Base-by-base conservation (phyloP, 2,797 vertebrate genomes). In the Diplodus puntazzo region DNA sequence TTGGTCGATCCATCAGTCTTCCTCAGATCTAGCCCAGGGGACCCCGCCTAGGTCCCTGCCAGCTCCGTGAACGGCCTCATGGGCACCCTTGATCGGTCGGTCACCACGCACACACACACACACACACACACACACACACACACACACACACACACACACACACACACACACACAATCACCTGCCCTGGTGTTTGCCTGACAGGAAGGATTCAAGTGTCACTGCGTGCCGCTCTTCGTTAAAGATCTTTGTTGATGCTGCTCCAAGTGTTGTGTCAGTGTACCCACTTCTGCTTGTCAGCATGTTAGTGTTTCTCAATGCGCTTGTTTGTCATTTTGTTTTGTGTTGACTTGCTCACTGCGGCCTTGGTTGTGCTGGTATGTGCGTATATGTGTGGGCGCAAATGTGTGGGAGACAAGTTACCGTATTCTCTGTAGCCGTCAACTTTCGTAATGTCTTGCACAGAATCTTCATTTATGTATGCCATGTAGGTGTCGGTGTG, bases 1-100 rank as follows among this genome's bases (percentile, higher is more conserved):
- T 92, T 59, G 90, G 87, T 83, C 77, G 88, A 94, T 84, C 83
- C 88, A 94, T 94, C 92, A 75, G 80, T 89, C 90, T 93, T 83
- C 83, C 79, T 79, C 67, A 79, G 86, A 91, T 84, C 82, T 59
- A 34, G 82, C 90, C 89, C 89, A 49, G 52, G 81, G 85, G 91
- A 89, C 55, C 57, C 71, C 8, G n/a, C 46, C 23, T 2, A n/a
- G 69, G 77, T 52, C 55, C 61, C 77, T 63, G 88, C 79, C 80
- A 88, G 84, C 72, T 74, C 74, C 3, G 14, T 50, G 48, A 71
- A 62, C 13, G 11, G 49, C 77, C 9, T 27, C 48, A 45, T 48
- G 60, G 81, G 70, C 64, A 84, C 85, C 81, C 80, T 86, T 81
- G 75, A 89, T 78, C 73, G 73, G 80, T 60, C 30, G 59, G 77